Conservation (phyloP, 1,140 invertebrate genomes). For the Megalopta genalis region DNA sequence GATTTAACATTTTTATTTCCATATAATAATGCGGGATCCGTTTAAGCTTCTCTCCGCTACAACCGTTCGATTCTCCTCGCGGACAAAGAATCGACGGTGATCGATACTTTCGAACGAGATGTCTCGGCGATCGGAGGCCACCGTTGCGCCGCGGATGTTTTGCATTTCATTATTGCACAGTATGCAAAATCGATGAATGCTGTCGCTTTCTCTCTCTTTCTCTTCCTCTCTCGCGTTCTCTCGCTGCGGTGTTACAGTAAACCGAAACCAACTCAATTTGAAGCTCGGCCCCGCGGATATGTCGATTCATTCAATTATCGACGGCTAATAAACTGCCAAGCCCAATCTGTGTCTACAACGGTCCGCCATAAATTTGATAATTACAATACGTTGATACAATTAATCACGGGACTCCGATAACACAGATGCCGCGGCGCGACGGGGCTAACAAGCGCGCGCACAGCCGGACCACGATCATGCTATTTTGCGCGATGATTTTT, state of each 20-base stretch:
- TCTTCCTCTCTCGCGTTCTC: too few relatives aligned
- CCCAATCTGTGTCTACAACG: background rate
- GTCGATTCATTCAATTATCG: constrained; percentile 33
- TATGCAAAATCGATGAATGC: constrained; percentile 29
- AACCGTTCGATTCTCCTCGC: constrained; percentile 3
- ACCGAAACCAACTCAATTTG: constrained; percentile 37
- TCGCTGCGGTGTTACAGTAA: constrained; percentile 22
- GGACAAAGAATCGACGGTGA: background rate
- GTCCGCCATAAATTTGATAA: constrained; percentile 22
- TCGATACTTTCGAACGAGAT: too few relatives aligned
- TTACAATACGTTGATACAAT: constrained; percentile 23
- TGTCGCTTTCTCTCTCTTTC: background rate
- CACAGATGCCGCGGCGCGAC: background rate
- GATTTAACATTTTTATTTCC: constrained; percentile 30
- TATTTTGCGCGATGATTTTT: too few relatives aligned
- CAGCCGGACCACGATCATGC: too few relatives aligned
- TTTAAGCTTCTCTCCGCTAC: background rate
- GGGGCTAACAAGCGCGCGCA: too few relatives aligned
- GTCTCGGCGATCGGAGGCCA: background rate
- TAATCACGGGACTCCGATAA: background rate
- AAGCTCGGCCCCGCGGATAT: constrained; percentile 1
- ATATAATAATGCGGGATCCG: background rate
- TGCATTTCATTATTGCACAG: constrained; percentile 20
- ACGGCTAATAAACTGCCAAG: constrained; percentile 17
- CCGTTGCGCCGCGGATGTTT: background rate